Base-by-base conservation (phyloP, 2,113 vertebrate genomes). In the Eulacestoma nigropectus region DNA sequence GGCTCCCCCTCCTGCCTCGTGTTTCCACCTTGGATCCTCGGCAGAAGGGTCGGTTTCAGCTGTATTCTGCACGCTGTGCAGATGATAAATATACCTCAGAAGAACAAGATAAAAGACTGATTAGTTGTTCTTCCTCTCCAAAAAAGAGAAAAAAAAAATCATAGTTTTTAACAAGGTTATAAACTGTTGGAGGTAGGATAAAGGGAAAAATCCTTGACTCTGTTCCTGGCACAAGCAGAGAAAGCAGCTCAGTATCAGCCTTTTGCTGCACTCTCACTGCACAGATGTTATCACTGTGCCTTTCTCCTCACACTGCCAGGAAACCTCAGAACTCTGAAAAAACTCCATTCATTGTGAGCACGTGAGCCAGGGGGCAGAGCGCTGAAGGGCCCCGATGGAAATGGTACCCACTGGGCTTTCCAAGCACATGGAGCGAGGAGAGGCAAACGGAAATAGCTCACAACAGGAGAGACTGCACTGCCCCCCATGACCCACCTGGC, bases 241-340 rank as follows among this genome's bases (percentile, higher is more conserved):
- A 82, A 70, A 72, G 85, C 65, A 85, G 89, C 85, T 88, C 85
- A 68, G 47, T 11, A 15, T 10, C 18, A 56, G 42, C 12, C 56
- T 59, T 56, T 13, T 7, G 52, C 72, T 63, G 67, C 44, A 13
- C 53, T 68, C 89, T 81, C 46, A 3, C 56, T 44, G 67, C 75
- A 93, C 91, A 95, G 96, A 83, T 96, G 95, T 88, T 84, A 32
- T 26, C 91, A 9, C 79, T 44, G 29, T 26, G 93, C 72, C 79
- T 76, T 82, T 41, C 72, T 84, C 79, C 93, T 47, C 16, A 4
- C 30, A 6, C 5, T 64, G 83, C 83, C 91, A 89, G 83, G 63
- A 95, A 65, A 65, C 22, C 91, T 90, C 91, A 96, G 41, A 94
- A 65, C 49, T 53, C 68, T 32, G 44, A 57, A 56, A 64, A 73